Base-by-base conservation (phyloP, 2,888 invertebrate species). In the Synanthedon myopaeformis region DNA sequence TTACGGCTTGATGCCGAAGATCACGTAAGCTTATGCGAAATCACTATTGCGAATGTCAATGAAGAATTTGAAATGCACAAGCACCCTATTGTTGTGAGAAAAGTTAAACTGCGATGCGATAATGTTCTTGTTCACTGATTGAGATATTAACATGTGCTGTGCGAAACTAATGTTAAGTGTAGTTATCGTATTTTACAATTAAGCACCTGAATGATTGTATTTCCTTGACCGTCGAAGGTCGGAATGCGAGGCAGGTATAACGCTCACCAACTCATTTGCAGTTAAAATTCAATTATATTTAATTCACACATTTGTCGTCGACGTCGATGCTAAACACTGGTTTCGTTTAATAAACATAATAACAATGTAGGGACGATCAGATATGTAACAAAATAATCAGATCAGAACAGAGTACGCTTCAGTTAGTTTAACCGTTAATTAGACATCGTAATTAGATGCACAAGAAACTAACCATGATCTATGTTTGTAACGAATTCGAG, bases 151-250 rank as follows among this genome's bases (percentile, higher is more conserved):
- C 52, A 49, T 63, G 57, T 67, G 82, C 83, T 82, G 64, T 76
- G 84, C 84, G 82, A 78, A 35, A 35, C 35, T 74, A 77, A 71
- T 76, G 67, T 69, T 69, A 64, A 49, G 35, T 17, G 17, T 49
- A 49, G 51, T 19, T 51, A 51, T 35, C 12, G 49, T 70, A 67
- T 76, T 79, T 78, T 76, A 68, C 71, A 64, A 70, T 62, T 78
- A 72, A 70, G 68, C 68, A 63, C 59, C 65, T 76, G 69, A 75
- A 79, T 74, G 74, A 76, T 74, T 80, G 76, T 79, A 80, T 80
- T 84, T 82, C 84, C 83, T 81, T 82, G 80, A 79, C 76, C 76
- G 65, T 69, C 66, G 82, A 82, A 85, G 82, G 82, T 83, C 80
- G 70, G 71, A 73, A 76, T 75, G 74, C 74, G 66, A 70, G 68